Evolutionary conservation across 2,797 vertebrate genomes (phyloP), one percentile per base, ranked within the genome.

Genomic region (Phrynocephalus vlangalii): DNA sequence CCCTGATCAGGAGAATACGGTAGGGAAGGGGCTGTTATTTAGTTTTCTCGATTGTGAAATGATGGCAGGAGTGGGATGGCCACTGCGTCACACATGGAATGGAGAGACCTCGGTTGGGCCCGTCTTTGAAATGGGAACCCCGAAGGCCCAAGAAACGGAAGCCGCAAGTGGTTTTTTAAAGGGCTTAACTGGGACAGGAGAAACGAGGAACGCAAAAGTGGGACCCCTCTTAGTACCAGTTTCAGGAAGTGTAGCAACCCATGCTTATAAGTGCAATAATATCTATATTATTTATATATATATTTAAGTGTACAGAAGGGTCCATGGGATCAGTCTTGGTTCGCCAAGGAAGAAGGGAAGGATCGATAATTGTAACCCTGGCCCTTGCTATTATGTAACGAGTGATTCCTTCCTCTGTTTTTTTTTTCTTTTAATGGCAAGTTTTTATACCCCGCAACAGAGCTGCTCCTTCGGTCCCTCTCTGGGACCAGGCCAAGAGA

Each of bases 381-480:
- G 92, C 95, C 33, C 91, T 91, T 90, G 80, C 83, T 89, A 92
- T 97, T 97, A 97, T 95, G 94, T 96, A 96, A 97, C 94, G 63
- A 67, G 92, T 86, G 92, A 90, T 56, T 56, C 52, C 52, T 13
- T 56, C 91, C 91, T 76, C 38, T 63, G 4, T 20, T 16, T 20
- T 79, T 76, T 73, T 68, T 93, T 68, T 93, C 91, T 92, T 92
- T 94, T 91, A 91, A 85, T 94, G 93, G 93, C 93, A 90, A 92
- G 84, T 92, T 95, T 96, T 96, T 94, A 94, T 95, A 94, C 94
- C 38, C 93, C 92, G 89, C 95, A 95, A 96, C 94, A 94, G 92
- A 96, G 94, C 95, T 94, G 89, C 91, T 95, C 92, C 92, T 96
- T 95, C 91, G 93, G 92, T 93, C 94, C 93, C 91, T 52, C 94